A percentile compares a stretch with the other conserved stretches of the same genome.
Conservation (phyloP, 1,140 invertebrate species). For the Akabosia matsudoensis region DNA sequence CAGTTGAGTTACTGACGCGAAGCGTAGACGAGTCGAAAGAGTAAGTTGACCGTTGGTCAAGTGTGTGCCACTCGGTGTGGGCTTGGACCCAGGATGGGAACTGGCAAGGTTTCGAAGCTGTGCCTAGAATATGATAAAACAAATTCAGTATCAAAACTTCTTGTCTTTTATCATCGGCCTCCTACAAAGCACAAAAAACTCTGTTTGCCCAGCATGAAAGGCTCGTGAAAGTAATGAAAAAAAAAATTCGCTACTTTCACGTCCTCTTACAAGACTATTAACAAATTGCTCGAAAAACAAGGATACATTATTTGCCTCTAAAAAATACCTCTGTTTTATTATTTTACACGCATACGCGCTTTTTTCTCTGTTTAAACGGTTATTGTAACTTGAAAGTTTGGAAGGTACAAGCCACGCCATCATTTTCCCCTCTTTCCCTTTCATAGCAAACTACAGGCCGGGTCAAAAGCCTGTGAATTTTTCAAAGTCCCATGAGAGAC, state of each 20-base stretch:
- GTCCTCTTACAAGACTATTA: not conserved
- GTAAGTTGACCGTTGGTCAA: slow-evolving; percentile 50
- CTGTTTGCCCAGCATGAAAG: not conserved
- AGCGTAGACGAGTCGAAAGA: slow-evolving; percentile 46
- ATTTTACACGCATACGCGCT: no score
- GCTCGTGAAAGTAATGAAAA: not conserved
- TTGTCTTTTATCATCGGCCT: no score
- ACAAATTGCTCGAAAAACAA: not conserved
- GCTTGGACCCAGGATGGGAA: slow-evolving; percentile 50
- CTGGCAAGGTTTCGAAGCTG: slow-evolving; percentile 47
- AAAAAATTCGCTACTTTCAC: not conserved
- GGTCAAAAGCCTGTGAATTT: slow-evolving; percentile 6
- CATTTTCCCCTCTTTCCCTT: not conserved
- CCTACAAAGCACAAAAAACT: not conserved
- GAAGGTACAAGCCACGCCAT: not conserved
- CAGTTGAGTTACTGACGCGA: slow-evolving; percentile 45
- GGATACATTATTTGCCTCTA: not conserved
- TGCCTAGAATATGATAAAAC: slow-evolving; percentile 34
- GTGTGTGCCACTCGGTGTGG: slow-evolving; percentile 51
- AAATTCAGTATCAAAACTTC: not conserved
- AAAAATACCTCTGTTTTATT: not conserved
- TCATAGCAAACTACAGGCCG: not conserved
- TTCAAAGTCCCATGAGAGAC: slow-evolving; percentile 17
- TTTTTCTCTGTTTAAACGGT: no score
- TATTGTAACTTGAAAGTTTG: no score